A percentile compares a stretch with the other conserved stretches of the same genome.
phyloP scores from a whole-genome alignment of 1,140 invertebrate genomes.

The Teleopsis dalmanni region DNA sequence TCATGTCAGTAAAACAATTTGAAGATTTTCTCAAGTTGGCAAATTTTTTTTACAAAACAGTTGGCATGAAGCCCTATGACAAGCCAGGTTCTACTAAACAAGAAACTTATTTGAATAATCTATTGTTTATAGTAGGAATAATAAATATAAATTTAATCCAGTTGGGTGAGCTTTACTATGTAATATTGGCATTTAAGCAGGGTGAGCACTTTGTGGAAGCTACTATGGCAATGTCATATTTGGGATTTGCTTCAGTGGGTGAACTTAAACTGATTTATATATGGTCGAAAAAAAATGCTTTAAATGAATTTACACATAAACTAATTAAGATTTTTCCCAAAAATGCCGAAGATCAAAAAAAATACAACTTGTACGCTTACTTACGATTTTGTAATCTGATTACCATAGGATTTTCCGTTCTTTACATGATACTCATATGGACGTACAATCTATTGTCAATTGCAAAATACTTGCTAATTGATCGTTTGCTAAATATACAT shows the following conservation, averaged over 20 bases:
- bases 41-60: neutral
- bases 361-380: slow-evolving; percentile 18
- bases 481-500: slow-evolving; percentile 14
- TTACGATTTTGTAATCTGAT: slow-evolving; percentile 15
- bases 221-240: slow-evolving; percentile 26
- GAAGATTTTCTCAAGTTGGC: slow-evolving; percentile 4
- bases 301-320: slow-evolving; percentile 17
- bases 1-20: neutral
- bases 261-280: slow-evolving; percentile 28
- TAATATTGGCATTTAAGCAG: slow-evolving; percentile 14
- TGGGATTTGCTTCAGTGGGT: slow-evolving; percentile 23
- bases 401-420: slow-evolving; percentile 18
- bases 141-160: slow-evolving; percentile 16
- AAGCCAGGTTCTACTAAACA: neutral
- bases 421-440: slow-evolving; percentile 27
- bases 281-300: slow-evolving; percentile 16
- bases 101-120: neutral
- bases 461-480: slow-evolving; percentile 21
- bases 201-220: slow-evolving; percentile 18
- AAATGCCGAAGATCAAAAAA: slow-evolving; percentile 7
- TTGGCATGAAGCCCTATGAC: slow-evolving; percentile 1
- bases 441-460: slow-evolving; percentile 28
- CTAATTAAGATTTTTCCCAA: slow-evolving; percentile 23
- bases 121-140: slow-evolving; percentile 20
- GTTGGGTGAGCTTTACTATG: slow-evolving; percentile 17